phyloP scores from a whole-genome alignment of 2,797 vertebrate species.

The Austrolebias charrua region DNA sequence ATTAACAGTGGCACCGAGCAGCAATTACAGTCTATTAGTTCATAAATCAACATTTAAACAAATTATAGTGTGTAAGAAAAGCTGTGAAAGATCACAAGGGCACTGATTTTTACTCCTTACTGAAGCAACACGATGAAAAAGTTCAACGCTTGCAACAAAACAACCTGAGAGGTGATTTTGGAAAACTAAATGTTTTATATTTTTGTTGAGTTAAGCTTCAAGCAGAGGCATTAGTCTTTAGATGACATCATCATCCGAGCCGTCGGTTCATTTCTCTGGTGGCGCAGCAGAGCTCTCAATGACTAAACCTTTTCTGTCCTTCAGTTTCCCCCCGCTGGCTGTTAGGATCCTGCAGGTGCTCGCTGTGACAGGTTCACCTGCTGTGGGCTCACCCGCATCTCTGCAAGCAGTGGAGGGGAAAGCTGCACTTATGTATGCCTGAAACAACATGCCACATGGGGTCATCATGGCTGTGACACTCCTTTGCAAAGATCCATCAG shows the following conservation, averaged over 20 bases:
- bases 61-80: conserved; percentile 61
- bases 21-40: conserved; percentile 81
- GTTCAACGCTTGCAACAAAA: not conserved
- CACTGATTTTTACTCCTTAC: conserved; percentile 23
- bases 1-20: conserved; percentile 78
- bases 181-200: not conserved
- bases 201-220: not conserved
- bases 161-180: not conserved
- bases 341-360: conserved; percentile 62
- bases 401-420: conserved; percentile 67
- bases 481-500: conserved; percentile 49
- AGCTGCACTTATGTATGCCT: conserved; percentile 59
- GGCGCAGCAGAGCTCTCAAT: conserved; percentile 39
- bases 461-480: conserved; percentile 55
- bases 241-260: conserved; percentile 46
- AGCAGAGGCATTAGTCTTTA: conserved; percentile 13
- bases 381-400: conserved; percentile 61
- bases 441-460: conserved; percentile 61
- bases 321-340: conserved; percentile 55
- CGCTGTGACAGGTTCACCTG: conserved; percentile 70
- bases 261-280: conserved; percentile 36
- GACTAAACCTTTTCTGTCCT: conserved; percentile 60
- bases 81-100: conserved; percentile 44
- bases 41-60: conserved; percentile 82
- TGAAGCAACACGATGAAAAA: not conserved